These are phyloP conservation scores for Drosophila infuscata DNA, from an alignment of 2,888 invertebrate genomes.

Conservation along the genomic window DNA sequence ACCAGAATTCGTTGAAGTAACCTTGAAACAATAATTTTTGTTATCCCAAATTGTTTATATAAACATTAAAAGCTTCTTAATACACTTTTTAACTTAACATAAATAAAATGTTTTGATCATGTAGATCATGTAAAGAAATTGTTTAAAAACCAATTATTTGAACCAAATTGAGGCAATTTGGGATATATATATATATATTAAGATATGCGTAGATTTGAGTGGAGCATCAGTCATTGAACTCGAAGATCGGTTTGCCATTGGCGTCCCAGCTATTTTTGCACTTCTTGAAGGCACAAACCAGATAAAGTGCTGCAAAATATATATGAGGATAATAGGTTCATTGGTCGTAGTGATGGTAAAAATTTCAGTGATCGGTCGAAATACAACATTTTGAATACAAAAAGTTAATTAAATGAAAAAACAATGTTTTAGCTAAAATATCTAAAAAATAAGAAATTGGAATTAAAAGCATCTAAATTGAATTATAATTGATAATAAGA, in stretches of 20 bases:
- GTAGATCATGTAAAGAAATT: constrained; percentile 25
- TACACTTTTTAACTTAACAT: constrained; percentile 16
- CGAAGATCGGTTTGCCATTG: constrained; percentile 67
- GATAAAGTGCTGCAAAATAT: constrained; percentile 90
- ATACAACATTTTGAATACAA: neutral
- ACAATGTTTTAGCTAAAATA: neutral
- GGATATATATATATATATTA: neutral
- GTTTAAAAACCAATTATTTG: neutral
- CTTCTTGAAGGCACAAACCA: constrained; percentile 94
- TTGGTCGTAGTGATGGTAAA: neutral
- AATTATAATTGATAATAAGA: neutral
- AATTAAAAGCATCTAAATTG: neutral
- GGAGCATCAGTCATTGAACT: constrained; percentile 62
- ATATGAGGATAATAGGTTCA: neutral
- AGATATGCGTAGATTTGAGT: neutral
- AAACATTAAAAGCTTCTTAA: neutral
- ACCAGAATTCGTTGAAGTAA: neutral
- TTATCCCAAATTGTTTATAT: constrained; percentile 3
- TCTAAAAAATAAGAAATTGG: neutral
- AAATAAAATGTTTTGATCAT: constrained; percentile 37
- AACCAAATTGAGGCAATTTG: constrained; percentile 12
- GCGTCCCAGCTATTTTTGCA: constrained; percentile 82
- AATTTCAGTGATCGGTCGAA: neutral
- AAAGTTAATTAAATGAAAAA: neutral
- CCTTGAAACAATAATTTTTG: neutral